phyloP scores from a whole-genome alignment of 2,113 vertebrate species.

The Saccopteryx bilineata region DNA sequence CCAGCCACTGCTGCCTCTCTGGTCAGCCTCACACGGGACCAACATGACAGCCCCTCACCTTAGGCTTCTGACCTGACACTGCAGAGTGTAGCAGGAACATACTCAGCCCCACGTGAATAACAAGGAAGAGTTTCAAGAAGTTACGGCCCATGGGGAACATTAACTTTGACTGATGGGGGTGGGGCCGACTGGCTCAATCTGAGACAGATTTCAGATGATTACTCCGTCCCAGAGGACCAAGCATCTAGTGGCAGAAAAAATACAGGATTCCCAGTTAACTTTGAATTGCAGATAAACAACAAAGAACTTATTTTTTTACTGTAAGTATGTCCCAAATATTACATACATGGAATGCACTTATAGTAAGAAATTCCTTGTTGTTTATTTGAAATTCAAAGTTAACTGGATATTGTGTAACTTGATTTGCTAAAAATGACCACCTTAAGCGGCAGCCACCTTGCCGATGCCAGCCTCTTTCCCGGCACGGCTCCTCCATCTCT shows the following conservation, averaged over 20 bases:
- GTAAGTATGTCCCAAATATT: conserved; percentile 5
- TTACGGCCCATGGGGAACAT: background rate
- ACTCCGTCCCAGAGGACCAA: background rate
- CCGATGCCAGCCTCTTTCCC: background rate
- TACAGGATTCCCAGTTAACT: background rate
- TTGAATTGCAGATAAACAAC: background rate
- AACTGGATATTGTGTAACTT: background rate
- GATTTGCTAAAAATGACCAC: background rate
- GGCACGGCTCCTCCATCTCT: fast-evolving
- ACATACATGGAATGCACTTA: background rate
- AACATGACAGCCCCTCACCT: background rate
- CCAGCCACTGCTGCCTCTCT: background rate
- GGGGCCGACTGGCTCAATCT: background rate
- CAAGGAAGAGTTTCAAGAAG: background rate
- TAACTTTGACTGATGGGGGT: background rate
- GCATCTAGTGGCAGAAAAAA: background rate
- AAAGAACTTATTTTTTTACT: background rate
- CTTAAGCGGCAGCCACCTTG: background rate
- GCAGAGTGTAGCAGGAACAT: fast-evolving
- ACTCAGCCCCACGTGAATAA: background rate
- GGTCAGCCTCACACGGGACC: background rate
- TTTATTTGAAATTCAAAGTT: conserved; percentile 31
- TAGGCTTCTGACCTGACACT: background rate
- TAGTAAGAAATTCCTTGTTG: background rate
- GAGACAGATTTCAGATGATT: background rate